Evolutionary conservation across 1,140 invertebrate species (phyloP).

Genomic region (Drosophila burlai): DNA sequence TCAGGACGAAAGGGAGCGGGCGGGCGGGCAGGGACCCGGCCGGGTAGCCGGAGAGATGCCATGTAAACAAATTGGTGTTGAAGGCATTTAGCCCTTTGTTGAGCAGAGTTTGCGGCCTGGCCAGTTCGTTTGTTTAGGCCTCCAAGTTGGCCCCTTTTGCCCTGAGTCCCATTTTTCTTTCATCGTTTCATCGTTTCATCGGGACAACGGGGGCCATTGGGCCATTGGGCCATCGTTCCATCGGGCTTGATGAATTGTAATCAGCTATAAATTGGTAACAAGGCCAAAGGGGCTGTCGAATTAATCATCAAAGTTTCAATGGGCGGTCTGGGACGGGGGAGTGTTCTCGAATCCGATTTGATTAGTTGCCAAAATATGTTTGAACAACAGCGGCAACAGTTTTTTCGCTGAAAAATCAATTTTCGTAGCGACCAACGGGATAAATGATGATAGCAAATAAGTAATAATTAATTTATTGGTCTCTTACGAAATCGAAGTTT

Average conservation of each 20-base stretch:
- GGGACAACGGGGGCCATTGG: background rate
- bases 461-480: slow-evolving; percentile 2
- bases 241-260: slow-evolving; percentile 72
- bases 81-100: slow-evolving; percentile 65
- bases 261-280: slow-evolving; percentile 68
- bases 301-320: slow-evolving; percentile 54
- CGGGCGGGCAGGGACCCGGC: background rate
- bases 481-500: background rate
- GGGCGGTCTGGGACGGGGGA: background rate
- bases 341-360: slow-evolving; percentile 30
- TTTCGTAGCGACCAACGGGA: background rate
- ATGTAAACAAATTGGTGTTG: slow-evolving; percentile 82
- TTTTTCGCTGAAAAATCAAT: slow-evolving; percentile 25
- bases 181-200: background rate
- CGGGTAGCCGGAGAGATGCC: slow-evolving; percentile 31
- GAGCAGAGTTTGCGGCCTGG: slow-evolving; percentile 52
- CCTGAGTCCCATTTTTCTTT: background rate
- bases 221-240: slow-evolving; percentile 9
- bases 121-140: slow-evolving; percentile 71
- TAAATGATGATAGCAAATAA: slow-evolving; percentile 3
- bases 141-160: slow-evolving; percentile 7
- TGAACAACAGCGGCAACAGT: slow-evolving; percentile 28
- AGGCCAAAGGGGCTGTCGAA: slow-evolving; percentile 37
- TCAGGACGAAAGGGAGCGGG: slow-evolving; percentile 59
- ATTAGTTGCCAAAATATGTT: slow-evolving; percentile 51